phyloP scores from a whole-genome alignment of 2,888 invertebrate species.

The Stenodera caucasica region DNA sequence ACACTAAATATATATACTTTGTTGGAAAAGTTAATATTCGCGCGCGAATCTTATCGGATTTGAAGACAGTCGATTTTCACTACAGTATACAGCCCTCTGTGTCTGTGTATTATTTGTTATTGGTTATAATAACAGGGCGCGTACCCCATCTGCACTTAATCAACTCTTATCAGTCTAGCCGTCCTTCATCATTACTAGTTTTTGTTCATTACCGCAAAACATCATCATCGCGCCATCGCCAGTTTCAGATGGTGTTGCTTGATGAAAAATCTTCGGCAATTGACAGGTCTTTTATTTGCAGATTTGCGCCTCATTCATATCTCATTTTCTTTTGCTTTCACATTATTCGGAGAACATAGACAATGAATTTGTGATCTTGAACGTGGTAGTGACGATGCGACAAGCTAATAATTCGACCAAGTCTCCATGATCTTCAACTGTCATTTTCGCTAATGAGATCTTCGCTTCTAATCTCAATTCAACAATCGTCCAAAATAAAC shows the following conservation, averaged over 20 bases:
- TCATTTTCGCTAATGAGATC: constrained; percentile 54
- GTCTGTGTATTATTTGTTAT: constrained; percentile 9
- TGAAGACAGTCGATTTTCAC: no score
- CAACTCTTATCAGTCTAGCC: constrained; percentile 49
- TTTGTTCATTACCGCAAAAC: constrained; percentile 55
- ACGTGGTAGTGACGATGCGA: constrained; percentile 41
- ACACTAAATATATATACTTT: no score
- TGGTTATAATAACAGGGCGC: constrained; percentile 9
- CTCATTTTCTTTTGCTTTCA: constrained; percentile 49
- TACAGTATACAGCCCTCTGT: not conserved
- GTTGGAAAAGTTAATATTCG: no score
- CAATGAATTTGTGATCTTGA: constrained; percentile 45
- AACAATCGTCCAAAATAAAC: no score
- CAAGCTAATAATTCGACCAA: constrained; percentile 51
- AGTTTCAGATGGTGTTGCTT: constrained; percentile 50
- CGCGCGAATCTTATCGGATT: no score
- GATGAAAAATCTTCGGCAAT: constrained; percentile 57
- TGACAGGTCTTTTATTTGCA: constrained; percentile 57
- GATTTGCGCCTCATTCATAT: constrained; percentile 55
- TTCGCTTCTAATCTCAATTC: constrained; percentile 45
- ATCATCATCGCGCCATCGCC: constrained; percentile 38
- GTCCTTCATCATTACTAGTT: constrained; percentile 55
- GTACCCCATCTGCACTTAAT: constrained; percentile 53
- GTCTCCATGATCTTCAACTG: constrained; percentile 49
- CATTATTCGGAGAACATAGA: constrained; percentile 44